Conservation (phyloP, 1,140 invertebrate genomes). For the Apis dorsata region DNA sequence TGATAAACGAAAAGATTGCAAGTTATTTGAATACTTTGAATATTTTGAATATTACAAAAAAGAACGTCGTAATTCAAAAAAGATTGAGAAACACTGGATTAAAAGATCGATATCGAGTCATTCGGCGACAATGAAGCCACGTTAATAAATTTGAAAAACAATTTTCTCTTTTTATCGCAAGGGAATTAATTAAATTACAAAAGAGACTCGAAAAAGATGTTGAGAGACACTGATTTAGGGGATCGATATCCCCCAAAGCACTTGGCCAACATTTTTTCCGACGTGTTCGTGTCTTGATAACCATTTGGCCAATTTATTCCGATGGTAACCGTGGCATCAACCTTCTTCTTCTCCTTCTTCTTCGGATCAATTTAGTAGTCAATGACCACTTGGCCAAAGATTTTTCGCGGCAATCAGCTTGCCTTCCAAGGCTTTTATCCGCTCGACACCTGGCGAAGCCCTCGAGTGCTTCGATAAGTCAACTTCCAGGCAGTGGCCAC, state of each 20-base stretch:
- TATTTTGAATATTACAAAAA: no score
- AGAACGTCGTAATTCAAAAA: no score
- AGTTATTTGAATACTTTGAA: no score
- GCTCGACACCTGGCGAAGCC: constrained; percentile 4
- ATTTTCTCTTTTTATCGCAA: no score
- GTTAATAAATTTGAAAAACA: no score
- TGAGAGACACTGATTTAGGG: not conserved
- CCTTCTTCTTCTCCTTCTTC: not conserved
- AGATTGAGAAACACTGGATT: no score
- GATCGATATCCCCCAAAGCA: not conserved
- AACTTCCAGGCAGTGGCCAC: not conserved
- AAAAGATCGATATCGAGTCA: no score
- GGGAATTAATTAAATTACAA: no score
- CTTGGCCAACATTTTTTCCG: not conserved
- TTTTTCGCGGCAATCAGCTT: not conserved
- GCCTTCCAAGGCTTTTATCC: not conserved
- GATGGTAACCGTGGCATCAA: not conserved
- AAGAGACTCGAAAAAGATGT: no score
- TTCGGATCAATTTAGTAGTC: constrained; percentile 6
- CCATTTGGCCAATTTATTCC: constrained; percentile 7
- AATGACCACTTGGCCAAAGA: not conserved
- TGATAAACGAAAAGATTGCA: no score
- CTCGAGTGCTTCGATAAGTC: constrained; percentile 6
- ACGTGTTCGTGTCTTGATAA: not conserved
- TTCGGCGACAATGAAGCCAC: no score